Conservation (phyloP, 2,113 vertebrate genomes). For the Pavo muticus region DNA sequence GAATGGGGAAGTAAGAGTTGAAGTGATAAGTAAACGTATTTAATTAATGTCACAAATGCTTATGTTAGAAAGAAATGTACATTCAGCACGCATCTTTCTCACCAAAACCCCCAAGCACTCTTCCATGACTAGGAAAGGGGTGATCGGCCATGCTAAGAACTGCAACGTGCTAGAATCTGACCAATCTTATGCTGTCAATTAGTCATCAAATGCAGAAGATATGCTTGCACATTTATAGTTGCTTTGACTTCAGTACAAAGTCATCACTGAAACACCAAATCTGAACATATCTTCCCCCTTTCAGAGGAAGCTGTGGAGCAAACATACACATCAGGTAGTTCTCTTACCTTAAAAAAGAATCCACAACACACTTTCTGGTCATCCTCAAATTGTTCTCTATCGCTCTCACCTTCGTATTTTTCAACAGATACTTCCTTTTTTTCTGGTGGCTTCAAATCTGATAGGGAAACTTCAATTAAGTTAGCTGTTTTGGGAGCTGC, state of each 20-base stretch:
- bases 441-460: constrained; percentile 87
- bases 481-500: constrained; percentile 81
- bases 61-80: background rate
- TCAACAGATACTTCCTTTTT: constrained; percentile 81
- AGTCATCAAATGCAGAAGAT: background rate
- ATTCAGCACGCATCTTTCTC: background rate
- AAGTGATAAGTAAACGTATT: background rate
- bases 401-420: constrained; percentile 80
- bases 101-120: background rate
- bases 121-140: background rate
- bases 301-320: background rate
- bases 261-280: background rate
- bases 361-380: constrained; percentile 93
- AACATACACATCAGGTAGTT: background rate
- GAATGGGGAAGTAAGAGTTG: background rate
- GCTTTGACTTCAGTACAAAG: background rate
- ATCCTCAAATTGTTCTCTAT: constrained; percentile 83
- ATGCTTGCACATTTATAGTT: background rate
- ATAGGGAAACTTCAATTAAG: constrained; percentile 94
- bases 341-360: constrained; percentile 96
- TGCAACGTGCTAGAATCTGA: background rate
- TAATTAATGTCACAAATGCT: background rate
- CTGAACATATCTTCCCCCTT: background rate
- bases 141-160: background rate
- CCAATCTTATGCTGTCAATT: background rate